phyloP scores from a whole-genome alignment of 2,113 vertebrate species.

The Beaufortia kweichowensis region DNA sequence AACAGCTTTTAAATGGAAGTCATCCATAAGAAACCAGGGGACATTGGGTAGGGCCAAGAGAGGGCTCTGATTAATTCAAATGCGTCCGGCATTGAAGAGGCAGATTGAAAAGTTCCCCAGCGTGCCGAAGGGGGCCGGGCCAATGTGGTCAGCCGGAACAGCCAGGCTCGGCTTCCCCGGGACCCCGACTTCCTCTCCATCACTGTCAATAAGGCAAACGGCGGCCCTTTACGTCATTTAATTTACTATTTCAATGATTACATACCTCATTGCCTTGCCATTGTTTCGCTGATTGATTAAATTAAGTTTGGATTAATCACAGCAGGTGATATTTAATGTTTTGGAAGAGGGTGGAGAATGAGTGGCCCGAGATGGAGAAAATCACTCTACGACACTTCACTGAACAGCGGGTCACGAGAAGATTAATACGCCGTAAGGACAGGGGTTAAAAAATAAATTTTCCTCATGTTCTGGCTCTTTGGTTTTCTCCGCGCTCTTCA shows the following conservation, averaged over 20 bases:
- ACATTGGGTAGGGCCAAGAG: slow-evolving; percentile 48
- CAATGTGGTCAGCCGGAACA: slow-evolving; percentile 56
- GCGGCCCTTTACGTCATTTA: slow-evolving; percentile 83
- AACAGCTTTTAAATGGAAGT: slow-evolving; percentile 58
- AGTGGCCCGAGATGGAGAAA: slow-evolving; percentile 62
- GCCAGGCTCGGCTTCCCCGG: slow-evolving; percentile 54
- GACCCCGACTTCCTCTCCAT: slow-evolving; percentile 81
- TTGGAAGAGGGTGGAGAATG: slow-evolving; percentile 67
- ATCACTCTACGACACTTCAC: slow-evolving; percentile 82
- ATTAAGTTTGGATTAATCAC: slow-evolving; percentile 99
- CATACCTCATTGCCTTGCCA: slow-evolving; percentile 98
- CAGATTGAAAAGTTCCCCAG: slow-evolving; percentile 61
- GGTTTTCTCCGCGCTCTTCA: slow-evolving; percentile 63
- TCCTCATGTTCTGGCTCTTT: slow-evolving; percentile 64
- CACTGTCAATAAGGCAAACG: slow-evolving; percentile 92
- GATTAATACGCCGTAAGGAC: slow-evolving; percentile 87
- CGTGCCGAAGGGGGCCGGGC: slow-evolving; percentile 50
- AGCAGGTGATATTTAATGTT: slow-evolving; percentile 97
- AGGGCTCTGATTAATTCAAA: slow-evolving; percentile 54
- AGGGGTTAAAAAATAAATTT: slow-evolving; percentile 76
- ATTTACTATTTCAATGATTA: slow-evolving; percentile 98
- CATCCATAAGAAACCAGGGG: slow-evolving; percentile 65
- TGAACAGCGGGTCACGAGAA: slow-evolving; percentile 83
- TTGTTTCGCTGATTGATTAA: slow-evolving; percentile 98
- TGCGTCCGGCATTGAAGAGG: slow-evolving; percentile 48